A percentile compares a stretch with the other conserved stretches of the same genome.
These are phyloP conservation scores for Notocelia uddmanniana DNA, from an alignment of 2,888 invertebrate species.

Conservation along the genomic window DNA sequence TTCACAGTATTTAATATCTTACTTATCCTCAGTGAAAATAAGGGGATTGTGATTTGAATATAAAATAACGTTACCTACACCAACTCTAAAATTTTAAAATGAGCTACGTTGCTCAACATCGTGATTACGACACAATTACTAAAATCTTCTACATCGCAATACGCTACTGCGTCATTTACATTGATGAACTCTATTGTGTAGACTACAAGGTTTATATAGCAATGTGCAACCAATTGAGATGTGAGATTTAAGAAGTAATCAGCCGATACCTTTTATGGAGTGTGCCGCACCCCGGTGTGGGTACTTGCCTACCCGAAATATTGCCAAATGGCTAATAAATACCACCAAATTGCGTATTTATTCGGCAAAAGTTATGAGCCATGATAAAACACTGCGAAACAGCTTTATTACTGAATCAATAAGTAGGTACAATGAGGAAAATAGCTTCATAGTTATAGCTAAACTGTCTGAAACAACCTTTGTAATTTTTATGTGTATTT, in stretches of 20 bases:
- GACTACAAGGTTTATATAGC: not conserved
- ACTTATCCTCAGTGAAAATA: slow-evolving; percentile 6
- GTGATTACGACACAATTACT: slow-evolving; percentile 16
- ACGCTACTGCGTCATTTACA: too few species aligned
- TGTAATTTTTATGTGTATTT: not conserved
- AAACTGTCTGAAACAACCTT: not conserved
- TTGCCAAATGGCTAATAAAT: slow-evolving; percentile 66
- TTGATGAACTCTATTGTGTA: not conserved
- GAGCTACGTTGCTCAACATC: slow-evolving; percentile 34
- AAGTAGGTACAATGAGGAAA: slow-evolving; percentile 61
- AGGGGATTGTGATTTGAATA: not conserved
- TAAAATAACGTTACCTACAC: slow-evolving; percentile 17
- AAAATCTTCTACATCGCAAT: not conserved
- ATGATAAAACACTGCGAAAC: slow-evolving; percentile 66
- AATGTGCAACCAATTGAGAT: not conserved
- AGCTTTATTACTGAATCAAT: slow-evolving; percentile 73
- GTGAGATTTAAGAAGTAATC: slow-evolving; percentile 7
- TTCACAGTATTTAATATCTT: not conserved
- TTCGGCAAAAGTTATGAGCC: slow-evolving; percentile 71
- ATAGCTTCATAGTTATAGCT: slow-evolving; percentile 46
- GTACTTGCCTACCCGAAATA: slow-evolving; percentile 49
- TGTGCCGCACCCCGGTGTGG: slow-evolving; percentile 38
- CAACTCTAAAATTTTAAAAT: slow-evolving; percentile 15
- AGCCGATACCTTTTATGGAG: slow-evolving; percentile 36
- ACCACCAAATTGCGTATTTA: slow-evolving; percentile 70